Percentiles rank a stretch among this genome's conserved stretches.
phyloP scores from a whole-genome alignment of 2,797 vertebrate genomes.

The Cryptoblepharus egeriae region DNA sequence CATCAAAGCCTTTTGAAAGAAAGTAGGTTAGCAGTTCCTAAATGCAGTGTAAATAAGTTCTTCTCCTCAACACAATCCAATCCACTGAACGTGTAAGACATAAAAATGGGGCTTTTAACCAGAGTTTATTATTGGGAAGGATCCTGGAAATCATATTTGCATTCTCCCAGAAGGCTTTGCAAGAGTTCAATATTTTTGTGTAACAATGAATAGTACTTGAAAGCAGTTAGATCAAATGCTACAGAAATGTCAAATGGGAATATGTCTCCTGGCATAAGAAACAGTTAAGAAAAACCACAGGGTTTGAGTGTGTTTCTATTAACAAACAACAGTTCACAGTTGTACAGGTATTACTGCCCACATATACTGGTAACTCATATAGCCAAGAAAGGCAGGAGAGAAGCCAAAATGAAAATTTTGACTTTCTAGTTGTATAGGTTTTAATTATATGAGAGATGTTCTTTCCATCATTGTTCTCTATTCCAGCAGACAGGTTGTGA shows the following conservation, averaged over 20 bases:
- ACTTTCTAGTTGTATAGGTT: neutral
- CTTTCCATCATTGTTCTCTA: neutral
- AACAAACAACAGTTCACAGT: neutral
- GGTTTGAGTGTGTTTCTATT: neutral
- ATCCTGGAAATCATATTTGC: neutral
- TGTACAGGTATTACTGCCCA: neutral
- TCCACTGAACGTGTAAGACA: neutral
- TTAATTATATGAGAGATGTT: conserved; percentile 20
- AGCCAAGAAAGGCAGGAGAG: neutral
- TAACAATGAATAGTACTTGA: neutral
- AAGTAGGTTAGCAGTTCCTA: neutral
- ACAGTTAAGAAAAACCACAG: neutral
- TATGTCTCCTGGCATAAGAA: conserved; percentile 21
- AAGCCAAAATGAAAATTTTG: neutral
- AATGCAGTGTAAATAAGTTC: neutral
- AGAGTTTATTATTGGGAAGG: neutral
- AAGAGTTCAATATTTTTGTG: conserved; percentile 1
- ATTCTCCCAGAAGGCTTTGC: neutral
- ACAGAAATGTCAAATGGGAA: conserved; percentile 29
- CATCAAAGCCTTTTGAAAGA: neutral
- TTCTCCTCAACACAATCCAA: neutral
- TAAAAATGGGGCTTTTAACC: neutral
- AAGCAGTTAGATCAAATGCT: neutral
- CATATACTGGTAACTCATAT: neutral
- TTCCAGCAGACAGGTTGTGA: neutral